Percentiles rank a stretch among this genome's conserved stretches.
These are phyloP conservation scores for Orthosia gothica DNA, from an alignment of 2,888 invertebrate species.

Conservation along the genomic window DNA sequence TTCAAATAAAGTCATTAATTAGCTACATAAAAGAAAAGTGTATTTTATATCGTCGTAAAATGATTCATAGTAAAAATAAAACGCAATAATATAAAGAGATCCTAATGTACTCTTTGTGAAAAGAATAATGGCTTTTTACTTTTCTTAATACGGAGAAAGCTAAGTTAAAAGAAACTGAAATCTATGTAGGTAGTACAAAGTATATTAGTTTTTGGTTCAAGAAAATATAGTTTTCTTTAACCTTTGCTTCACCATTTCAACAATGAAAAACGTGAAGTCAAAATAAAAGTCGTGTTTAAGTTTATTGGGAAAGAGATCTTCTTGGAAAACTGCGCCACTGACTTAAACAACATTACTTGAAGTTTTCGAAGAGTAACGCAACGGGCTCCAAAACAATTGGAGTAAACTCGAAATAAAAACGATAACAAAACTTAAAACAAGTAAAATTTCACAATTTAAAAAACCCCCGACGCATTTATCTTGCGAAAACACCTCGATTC, in stretches of 20 bases:
- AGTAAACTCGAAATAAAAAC: too few relatives aligned
- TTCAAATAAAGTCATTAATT: slow-evolving; percentile 14
- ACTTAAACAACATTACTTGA: background rate
- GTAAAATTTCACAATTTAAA: too few relatives aligned
- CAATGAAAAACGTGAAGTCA: background rate
- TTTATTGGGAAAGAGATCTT: background rate
- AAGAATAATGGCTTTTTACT: slow-evolving; percentile 30
- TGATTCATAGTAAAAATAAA: slow-evolving; percentile 14
- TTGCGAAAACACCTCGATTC: too few relatives aligned
- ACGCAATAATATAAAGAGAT: slow-evolving; percentile 23
- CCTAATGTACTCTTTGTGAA: slow-evolving; percentile 42
- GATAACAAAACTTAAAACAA: too few relatives aligned
- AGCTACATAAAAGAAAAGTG: background rate
- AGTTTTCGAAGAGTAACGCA: too few relatives aligned
- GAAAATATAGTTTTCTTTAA: slow-evolving; percentile 16
- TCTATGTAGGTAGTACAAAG: slow-evolving; percentile 7
- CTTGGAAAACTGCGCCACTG: background rate
- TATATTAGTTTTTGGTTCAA: slow-evolving; percentile 8
- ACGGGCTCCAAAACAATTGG: too few relatives aligned
- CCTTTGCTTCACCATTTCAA: background rate
- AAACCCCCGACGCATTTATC: too few relatives aligned
- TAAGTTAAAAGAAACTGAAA: slow-evolving; percentile 13
- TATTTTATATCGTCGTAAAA: slow-evolving; percentile 7
- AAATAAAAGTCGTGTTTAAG: background rate
- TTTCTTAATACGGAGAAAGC: slow-evolving; percentile 26